Evolutionary conservation across 2,888 invertebrate genomes (phyloP).

Genomic region (Tenthredo mesomela): DNA sequence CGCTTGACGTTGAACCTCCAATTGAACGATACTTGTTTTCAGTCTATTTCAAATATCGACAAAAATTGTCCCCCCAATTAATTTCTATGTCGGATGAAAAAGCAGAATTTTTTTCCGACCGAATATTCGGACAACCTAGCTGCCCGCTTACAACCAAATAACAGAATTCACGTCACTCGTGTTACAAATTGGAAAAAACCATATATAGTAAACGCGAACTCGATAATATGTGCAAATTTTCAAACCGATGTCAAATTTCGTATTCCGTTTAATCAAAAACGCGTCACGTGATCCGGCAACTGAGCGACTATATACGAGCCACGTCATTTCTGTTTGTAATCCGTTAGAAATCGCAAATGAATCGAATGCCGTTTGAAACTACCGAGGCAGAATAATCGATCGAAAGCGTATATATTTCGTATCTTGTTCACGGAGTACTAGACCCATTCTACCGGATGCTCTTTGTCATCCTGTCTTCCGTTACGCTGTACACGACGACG

Average conservation of each 20-base stretch:
- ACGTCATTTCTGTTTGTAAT: slow-evolving; percentile 47
- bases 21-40: background rate
- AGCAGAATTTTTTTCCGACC: background rate
- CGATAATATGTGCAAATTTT: slow-evolving; percentile 44
- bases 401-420: slow-evolving; percentile 45
- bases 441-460: slow-evolving; percentile 49
- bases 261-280: slow-evolving; percentile 49
- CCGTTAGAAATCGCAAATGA: slow-evolving; percentile 50
- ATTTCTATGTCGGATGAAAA: background rate
- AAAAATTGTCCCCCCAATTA: background rate
- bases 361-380: slow-evolving; percentile 49
- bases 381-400: slow-evolving; percentile 46
- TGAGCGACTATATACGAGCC: background rate
- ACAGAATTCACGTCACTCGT: slow-evolving; percentile 33
- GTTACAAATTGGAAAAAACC: slow-evolving; percentile 5
- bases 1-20: background rate
- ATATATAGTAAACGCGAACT: slow-evolving; percentile 22
- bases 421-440: slow-evolving; percentile 48
- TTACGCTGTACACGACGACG: slow-evolving; percentile 29
- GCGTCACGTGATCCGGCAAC: slow-evolving; percentile 25
- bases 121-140: background rate
- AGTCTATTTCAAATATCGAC: background rate
- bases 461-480: slow-evolving; percentile 31
- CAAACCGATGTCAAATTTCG: slow-evolving; percentile 43
- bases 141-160: background rate